These are phyloP conservation scores for Neodiprion pinetum DNA, from an alignment of 1,140 invertebrate species.

Conservation along the genomic window DNA sequence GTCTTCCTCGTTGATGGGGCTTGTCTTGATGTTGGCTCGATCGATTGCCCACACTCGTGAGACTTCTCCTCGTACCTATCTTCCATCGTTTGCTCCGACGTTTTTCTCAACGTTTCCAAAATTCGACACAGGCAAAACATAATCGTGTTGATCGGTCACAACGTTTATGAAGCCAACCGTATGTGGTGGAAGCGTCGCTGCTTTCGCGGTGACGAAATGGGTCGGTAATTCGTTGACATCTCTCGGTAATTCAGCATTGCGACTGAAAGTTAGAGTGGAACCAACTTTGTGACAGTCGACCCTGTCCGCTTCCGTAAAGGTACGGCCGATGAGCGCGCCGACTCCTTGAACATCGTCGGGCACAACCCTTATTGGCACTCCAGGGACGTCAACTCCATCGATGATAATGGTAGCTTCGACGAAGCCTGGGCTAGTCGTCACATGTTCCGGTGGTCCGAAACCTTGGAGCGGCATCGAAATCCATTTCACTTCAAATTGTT, in stretches of 20 bases:
- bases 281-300: constrained; percentile 16
- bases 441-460: neutral
- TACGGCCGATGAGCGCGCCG: constrained; percentile 1
- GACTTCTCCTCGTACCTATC: neutral
- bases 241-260: neutral
- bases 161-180: constrained; percentile 10
- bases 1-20: constrained; percentile 3
- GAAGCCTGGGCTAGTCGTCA: constrained; percentile 7
- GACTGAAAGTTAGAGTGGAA: too few species aligned
- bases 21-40: neutral
- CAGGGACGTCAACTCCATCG: constrained; percentile 8
- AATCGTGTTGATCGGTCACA: neutral
- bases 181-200: neutral
- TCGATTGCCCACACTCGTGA: neutral
- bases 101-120: neutral
- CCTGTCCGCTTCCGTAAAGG: neutral
- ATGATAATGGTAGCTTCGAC: constrained; percentile 9
- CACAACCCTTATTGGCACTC: constrained; percentile 24
- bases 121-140: constrained; percentile 9
- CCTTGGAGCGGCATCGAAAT: neutral
- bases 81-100: neutral
- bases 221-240: neutral
- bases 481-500: neutral
- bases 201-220: neutral
- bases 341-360: constrained; percentile 18